Base-by-base conservation (phyloP, 2,113 vertebrate genomes). In the Tragelaphus buxtoni region DNA sequence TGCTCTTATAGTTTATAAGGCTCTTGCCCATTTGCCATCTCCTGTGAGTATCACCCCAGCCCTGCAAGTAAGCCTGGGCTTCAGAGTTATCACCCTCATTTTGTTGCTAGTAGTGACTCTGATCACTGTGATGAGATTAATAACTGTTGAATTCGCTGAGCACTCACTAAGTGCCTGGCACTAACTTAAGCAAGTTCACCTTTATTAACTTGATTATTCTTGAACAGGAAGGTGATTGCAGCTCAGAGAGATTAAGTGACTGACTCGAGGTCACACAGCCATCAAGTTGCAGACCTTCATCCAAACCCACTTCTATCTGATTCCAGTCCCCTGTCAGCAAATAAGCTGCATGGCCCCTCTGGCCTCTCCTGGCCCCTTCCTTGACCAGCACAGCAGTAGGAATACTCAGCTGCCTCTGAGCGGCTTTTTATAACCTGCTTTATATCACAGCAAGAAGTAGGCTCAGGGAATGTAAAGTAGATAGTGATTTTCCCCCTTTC, bases 201-300 rank as follows among this genome's bases (percentile, higher is more conserved):
- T 45, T 60, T 24, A 42, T 58, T 65, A n/a, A 49, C 61, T n/a
- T 63, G 13, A 42, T 24, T 85, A 28, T 65, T 60, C 65, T 80
- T 30, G 14, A 45, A 3, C 28, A 7, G 30, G 26, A 77, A 86
- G 42, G 35, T 30, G 51, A 55, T 79, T 5, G 35, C 5, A 14
- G 88, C 90, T 94, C 97, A 91, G 93, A 98, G 93, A 93, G 45
- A 24, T 81, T 88, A 16, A 55, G 24, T 22, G 80, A 60, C n/a
- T 77, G 74, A 26, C 22, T 45, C 3, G 2, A 13, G 5, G 47
- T n/a, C 72, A 51, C 94, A 85, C 53, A 91, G 82, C 74, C 65
- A 28, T 56, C 69, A 49, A 30, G 56, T 17, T 14, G 32, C 61
- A 90, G 26, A n/a, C 51, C n/a, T 5, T 7, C 72, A 20, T 51